These are phyloP conservation scores for Mionectes olivaceus DNA, from an alignment of 2,797 vertebrate species.

Conservation along the genomic window DNA sequence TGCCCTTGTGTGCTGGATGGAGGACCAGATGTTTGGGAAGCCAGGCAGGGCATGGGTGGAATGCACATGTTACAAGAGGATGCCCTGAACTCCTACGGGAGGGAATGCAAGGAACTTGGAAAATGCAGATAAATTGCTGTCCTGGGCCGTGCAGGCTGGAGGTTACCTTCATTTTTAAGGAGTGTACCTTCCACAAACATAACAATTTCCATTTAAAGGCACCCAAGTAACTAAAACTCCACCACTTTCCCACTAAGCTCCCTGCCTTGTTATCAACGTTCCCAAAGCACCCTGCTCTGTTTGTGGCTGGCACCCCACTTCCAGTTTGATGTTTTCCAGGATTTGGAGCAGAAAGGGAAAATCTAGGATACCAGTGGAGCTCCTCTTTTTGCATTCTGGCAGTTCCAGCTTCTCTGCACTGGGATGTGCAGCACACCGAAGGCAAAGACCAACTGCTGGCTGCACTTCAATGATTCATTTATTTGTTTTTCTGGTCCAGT, in stretches of 20 bases:
- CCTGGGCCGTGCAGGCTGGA: constrained; percentile 8
- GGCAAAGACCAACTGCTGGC: neutral
- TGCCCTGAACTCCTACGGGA: constrained; percentile 51
- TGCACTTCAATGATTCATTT: neutral
- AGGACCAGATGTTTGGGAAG: constrained; percentile 32
- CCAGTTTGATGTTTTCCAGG: neutral
- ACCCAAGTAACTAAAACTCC: neutral
- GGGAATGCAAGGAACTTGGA: constrained; percentile 57
- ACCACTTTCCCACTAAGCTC: neutral
- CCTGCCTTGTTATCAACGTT: neutral
- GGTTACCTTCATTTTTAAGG: constrained; percentile 53
- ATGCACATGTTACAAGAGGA: constrained; percentile 23
- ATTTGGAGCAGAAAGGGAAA: neutral
- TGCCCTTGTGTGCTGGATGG: constrained; percentile 1
- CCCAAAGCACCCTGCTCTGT: neutral
- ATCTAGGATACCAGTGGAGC: neutral
- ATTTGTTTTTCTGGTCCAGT: constrained; percentile 29
- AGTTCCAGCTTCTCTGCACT: neutral
- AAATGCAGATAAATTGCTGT: constrained; percentile 50
- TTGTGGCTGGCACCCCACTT: neutral
- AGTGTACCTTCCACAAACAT: constrained; percentile 45
- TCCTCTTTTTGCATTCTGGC: neutral
- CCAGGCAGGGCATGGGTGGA: constrained; percentile 53
- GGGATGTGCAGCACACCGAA: neutral
- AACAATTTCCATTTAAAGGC: constrained; percentile 30